Evolutionary conservation across 2,113 vertebrate species (phyloP), one percentile per base, ranked within the genome.

Genomic region (Hyperopisus bebe): DNA sequence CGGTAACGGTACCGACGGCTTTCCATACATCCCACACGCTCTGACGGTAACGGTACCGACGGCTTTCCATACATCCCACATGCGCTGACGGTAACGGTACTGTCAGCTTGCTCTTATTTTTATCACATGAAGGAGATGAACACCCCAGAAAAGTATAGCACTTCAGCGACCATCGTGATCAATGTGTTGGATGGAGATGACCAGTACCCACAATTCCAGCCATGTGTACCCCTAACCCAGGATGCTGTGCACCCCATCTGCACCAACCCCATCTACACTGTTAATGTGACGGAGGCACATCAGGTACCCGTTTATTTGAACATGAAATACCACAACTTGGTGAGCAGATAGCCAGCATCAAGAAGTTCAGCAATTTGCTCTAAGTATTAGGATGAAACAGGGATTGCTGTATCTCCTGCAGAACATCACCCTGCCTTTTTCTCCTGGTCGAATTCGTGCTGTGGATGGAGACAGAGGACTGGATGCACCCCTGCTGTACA

Each of bases 391-490:
- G 2, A 47, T n/a, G 13, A 55, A 35, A 24, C 13, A 31, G 21
- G 5, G 31, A 46, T n/a, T 42, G 70, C 44, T 91, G 24, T 88
- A 47, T 92, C 58, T 90, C 27, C 42, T 62, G 80, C 89, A 95
- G 95, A 92, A 94, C 70, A 90, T 93, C 31, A 90, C 92, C 74
- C 85, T 97, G 90, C 93, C 94, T 87, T 95, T 97, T 89, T 94
- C 90, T 58, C 97, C 97, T 13, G 96, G 96, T 48, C 94, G 95
- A 9, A 94, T 97, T 91, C 93, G 94, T 89, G 96, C 97, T 7
- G 95, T 96, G 88, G 97, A 97, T 91, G 96, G 96, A 77, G 97
- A 97, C 92, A 92, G 82, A 84, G 96, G 94, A 47, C 91, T 97
- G 88, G 93, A 89, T 84, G 92, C 95, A 24, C 90, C 95, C 35